phyloP scores from a whole-genome alignment of 2,113 vertebrate species.

The Pao palembangensis region DNA sequence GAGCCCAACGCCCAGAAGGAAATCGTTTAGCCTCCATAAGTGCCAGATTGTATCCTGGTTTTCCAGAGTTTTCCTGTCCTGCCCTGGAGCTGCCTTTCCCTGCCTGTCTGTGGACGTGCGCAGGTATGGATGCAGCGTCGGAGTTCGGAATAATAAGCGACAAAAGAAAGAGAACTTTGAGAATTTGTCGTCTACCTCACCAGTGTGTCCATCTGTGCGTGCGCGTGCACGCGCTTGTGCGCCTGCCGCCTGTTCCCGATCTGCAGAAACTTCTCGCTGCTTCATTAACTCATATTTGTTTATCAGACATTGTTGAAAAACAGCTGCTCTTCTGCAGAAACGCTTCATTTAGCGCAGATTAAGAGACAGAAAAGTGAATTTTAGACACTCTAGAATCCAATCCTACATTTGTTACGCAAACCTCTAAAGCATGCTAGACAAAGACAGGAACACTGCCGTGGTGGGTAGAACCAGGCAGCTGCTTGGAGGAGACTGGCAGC shows the following conservation, averaged over 20 bases:
- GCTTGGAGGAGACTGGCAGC: too few relatives aligned
- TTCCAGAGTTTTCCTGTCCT: slow-evolving; percentile 90
- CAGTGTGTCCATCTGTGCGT: slow-evolving; percentile 7
- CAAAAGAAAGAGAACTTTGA: slow-evolving; percentile 17
- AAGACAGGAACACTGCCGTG: background rate
- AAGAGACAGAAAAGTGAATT: background rate
- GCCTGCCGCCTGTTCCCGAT: slow-evolving; percentile 70
- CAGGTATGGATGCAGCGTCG: slow-evolving; percentile 10
- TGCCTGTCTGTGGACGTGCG: slow-evolving; percentile 61
- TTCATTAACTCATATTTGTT: slow-evolving; percentile 72
- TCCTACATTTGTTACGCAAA: too few relatives aligned
- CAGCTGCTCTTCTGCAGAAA: slow-evolving; percentile 48
- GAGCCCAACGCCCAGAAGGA: slow-evolving; percentile 98
- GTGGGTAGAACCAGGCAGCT: background rate
- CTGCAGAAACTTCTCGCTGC: slow-evolving; percentile 63
- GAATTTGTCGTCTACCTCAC: slow-evolving; percentile 32
- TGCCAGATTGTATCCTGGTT: slow-evolving; percentile 99
- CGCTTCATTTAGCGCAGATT: slow-evolving; percentile 6
- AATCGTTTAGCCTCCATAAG: slow-evolving; percentile 99
- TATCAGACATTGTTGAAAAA: slow-evolving; percentile 58
- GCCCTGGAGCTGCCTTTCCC: slow-evolving; percentile 86
- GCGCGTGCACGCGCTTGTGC: slow-evolving; percentile 17
- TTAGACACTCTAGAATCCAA: too few relatives aligned
- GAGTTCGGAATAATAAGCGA: background rate
- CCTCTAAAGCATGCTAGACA: background rate